Base-by-base conservation (phyloP, 2,113 vertebrate species). In the Cavia porcellus region DNA sequence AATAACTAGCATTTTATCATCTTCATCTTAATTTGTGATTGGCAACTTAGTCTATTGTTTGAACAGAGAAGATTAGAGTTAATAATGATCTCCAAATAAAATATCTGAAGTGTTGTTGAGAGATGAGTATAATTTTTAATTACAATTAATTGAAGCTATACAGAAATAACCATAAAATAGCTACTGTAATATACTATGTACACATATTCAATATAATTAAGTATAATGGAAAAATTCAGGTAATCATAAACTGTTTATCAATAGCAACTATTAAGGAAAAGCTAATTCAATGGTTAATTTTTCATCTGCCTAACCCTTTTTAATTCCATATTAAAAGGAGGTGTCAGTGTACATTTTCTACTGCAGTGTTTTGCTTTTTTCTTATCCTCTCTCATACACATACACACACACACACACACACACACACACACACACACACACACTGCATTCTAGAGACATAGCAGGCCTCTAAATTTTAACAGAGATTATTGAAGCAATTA, bases 1-100 rank as follows among this genome's bases (percentile, higher is more conserved):
- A 38, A 87, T 17, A 92, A 86, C 38, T 13, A 75, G 83, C 52
- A 50, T 94, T 97, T 88, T 68, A 88, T 75, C 17, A 64, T 89
- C 47, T 82, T 95, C n/a, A 74, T 90, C 12, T 15, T 86, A 96
- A 85, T 64, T 92, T 88, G 19, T 92, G 30, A 94, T 45, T 92
- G 32, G 50, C 20, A 83, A 52, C 32, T 81, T 70, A 61, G 35
- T 62, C 5, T 12, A 80, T 45, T 81, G 64, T 66, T 86, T 90
- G 94, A 20, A 22, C 2, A 88, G n/a, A 81, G 50, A 81, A 89
- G 22, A 62, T 42, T 20, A n/a, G 13, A 61, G 1, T 79, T 92
- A 17, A 87, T 28, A 59, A 70, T 84, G 7, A 95, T 94, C 25
- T 86, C 45, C 28, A 93, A 86, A 90, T 92, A 80, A 80, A 80